Percentiles rank a stretch among this genome's conserved stretches.
Evolutionary conservation across 2,797 vertebrate genomes (phyloP).

Genomic region (Sebastes minor): DNA sequence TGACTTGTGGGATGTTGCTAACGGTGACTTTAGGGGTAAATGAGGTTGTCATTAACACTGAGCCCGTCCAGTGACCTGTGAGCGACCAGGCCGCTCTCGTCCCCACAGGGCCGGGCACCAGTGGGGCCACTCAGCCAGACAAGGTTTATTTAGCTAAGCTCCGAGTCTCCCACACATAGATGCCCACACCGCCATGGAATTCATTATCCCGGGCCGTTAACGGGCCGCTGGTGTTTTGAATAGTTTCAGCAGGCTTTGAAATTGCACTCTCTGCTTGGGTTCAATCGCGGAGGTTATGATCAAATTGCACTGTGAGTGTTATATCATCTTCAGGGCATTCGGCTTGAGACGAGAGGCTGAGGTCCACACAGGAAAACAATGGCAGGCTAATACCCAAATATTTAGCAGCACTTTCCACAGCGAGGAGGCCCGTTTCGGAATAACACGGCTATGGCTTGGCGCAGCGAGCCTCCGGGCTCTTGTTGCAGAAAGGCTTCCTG

Average conservation of each 20-base stretch:
- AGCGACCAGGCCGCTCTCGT: conserved; percentile 56
- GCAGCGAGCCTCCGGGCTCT: conserved; percentile 25
- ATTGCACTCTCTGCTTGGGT: conserved; percentile 56
- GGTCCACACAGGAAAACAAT: conserved; percentile 60
- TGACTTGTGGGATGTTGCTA: conserved; percentile 53
- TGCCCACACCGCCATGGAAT: conserved; percentile 65
- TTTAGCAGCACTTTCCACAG: conserved; percentile 54
- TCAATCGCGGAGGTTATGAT: conserved; percentile 54
- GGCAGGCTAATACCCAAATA: conserved; percentile 62
- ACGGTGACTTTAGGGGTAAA: conserved; percentile 54
- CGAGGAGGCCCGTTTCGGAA: conserved; percentile 39
- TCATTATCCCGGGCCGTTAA: conserved; percentile 70
- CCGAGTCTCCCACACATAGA: conserved; percentile 69
- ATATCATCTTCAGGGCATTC: conserved; percentile 59
- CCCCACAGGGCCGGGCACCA: conserved; percentile 53
- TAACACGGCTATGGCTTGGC: conserved; percentile 40
- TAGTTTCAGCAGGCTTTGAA: conserved; percentile 74
- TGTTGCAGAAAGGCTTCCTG: conserved; percentile 52
- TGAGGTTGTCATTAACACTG: conserved; percentile 56
- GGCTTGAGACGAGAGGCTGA: not conserved
- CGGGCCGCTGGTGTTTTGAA: conserved; percentile 70
- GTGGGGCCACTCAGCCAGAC: conserved; percentile 71
- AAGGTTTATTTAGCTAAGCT: conserved; percentile 80
- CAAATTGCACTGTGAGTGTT: conserved; percentile 46
- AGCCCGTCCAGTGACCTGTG: conserved; percentile 65